Conservation (phyloP, 2,888 invertebrate species). For the Drosophila prolongata region DNA sequence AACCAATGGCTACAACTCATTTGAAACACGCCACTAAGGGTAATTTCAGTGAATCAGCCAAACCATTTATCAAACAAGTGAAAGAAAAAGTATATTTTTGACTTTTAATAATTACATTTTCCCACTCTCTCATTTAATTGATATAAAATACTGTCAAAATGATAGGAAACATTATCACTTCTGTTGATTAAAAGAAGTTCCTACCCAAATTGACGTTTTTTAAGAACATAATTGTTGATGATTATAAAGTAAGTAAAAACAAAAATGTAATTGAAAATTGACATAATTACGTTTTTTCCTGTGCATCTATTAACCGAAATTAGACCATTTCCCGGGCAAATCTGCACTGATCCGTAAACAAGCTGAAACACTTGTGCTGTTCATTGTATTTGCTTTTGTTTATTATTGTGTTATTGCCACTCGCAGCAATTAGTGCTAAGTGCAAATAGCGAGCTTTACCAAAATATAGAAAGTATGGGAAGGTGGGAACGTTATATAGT, state of each 20-base stretch:
- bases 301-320: slow-evolving; percentile 9
- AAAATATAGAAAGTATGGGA: background rate
- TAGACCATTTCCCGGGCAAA: slow-evolving; percentile 9
- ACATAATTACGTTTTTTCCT: background rate
- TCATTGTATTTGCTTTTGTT: slow-evolving; percentile 12
- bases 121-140: slow-evolving; percentile 3
- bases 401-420: slow-evolving; percentile 19
- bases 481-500: background rate
- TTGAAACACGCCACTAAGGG: slow-evolving; percentile 14
- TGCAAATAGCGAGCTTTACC: slow-evolving; percentile 2
- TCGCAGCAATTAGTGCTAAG: slow-evolving; percentile 21
- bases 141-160: background rate
- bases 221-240: too few species aligned
- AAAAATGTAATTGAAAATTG: background rate
- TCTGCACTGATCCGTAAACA: slow-evolving; percentile 21
- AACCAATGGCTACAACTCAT: slow-evolving; percentile 6
- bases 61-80: slow-evolving; percentile 5
- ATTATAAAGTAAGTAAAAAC: too few species aligned
- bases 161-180: background rate
- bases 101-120: slow-evolving; percentile 11
- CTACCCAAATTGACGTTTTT: too few species aligned
- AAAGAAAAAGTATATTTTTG: background rate
- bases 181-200: too few species aligned
- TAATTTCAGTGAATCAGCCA: slow-evolving; percentile 6
- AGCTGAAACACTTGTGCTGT: slow-evolving; percentile 3